phyloP scores from a whole-genome alignment of 2,113 vertebrate species.

The Poeciliopsis prolifica region DNA sequence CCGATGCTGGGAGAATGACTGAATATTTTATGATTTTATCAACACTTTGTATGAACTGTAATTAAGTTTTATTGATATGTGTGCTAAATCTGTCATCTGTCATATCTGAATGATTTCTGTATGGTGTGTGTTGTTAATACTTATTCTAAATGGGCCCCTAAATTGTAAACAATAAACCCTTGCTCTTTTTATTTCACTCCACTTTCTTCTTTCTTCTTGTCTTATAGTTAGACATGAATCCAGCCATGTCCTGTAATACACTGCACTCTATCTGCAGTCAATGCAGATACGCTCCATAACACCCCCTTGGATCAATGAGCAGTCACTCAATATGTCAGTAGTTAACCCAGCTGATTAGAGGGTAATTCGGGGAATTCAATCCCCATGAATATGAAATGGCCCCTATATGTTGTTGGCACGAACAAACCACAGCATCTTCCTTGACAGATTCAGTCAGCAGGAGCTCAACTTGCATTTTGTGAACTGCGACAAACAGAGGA shows the following conservation, averaged over 20 bases:
- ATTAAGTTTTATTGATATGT: no score
- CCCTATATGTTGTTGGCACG: conserved; percentile 6
- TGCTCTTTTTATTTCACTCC: conserved; percentile 24
- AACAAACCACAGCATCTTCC: conserved; percentile 18
- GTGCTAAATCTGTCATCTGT: no score
- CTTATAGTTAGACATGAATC: conserved; percentile 33
- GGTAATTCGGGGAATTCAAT: conserved; percentile 48
- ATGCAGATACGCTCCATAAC: conserved; percentile 63
- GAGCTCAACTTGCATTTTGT: conserved; percentile 47
- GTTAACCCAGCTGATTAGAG: conserved; percentile 71
- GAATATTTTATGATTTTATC: no score
- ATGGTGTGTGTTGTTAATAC: no score
- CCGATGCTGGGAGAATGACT: neutral
- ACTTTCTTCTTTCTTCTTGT: conserved; percentile 33
- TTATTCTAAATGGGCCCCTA: no score
- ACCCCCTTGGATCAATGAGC: conserved; percentile 63
- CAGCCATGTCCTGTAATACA: conserved; percentile 12
- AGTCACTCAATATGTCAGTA: conserved; percentile 65
- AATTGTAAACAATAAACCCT: neutral
- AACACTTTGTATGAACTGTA: no score
- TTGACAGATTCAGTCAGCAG: conserved; percentile 61
- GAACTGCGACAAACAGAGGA: conserved; percentile 55
- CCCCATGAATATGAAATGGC: conserved; percentile 23
- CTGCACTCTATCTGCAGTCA: conserved; percentile 57
- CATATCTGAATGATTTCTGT: no score